Evolutionary conservation across 2,113 vertebrate genomes (phyloP), one percentile per base, ranked within the genome.

Genomic region (Pseudonaja textilis): DNA sequence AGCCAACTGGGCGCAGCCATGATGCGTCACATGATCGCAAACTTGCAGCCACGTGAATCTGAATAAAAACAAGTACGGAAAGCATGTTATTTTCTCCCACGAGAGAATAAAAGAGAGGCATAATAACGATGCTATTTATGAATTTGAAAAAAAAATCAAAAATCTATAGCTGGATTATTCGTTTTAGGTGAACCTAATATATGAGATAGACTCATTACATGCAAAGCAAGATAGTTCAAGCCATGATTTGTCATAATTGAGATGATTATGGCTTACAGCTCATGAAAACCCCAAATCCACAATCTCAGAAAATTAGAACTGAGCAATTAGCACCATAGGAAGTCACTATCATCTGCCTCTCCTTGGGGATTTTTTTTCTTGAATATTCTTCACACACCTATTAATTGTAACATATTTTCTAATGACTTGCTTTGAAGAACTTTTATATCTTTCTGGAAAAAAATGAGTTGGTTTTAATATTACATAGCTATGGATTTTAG

Each of bases 1-100:
- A 20, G 89, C 50, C 55, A 14, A 26, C 85, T 18, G 91, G 57
- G 57, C 45, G 45, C 85, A 39, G 91, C 91, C 91, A 92, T 92
- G 85, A 26, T 47, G 45, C 11, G 2, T 50, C 91, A 87, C 91
- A 34, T 91, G 91, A 61, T 85, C 8, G 1, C 29, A 20, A 0
- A 14, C 6, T 23, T 10, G 5, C 23, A 8, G 26, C 47, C 89
- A 90, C 89, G 16, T 90, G 59, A 26, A 81, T 39, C 34, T 39
- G 29, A 18, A 69, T 34, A 18, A 69, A 69, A 69, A 69, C n/a
- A 69, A 69, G 14, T 5, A 6, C 0, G 64, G 5, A 69, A 34
- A 69, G 14, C 29, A 1, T 14, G 11, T 64, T 18, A 34, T 34
- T 6, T 29, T 34, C 29, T 69, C 64, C 29, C 64, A 4, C 5